Evolutionary conservation across 2,797 vertebrate genomes (phyloP).

Genomic region (Sebastes iracundus): DNA sequence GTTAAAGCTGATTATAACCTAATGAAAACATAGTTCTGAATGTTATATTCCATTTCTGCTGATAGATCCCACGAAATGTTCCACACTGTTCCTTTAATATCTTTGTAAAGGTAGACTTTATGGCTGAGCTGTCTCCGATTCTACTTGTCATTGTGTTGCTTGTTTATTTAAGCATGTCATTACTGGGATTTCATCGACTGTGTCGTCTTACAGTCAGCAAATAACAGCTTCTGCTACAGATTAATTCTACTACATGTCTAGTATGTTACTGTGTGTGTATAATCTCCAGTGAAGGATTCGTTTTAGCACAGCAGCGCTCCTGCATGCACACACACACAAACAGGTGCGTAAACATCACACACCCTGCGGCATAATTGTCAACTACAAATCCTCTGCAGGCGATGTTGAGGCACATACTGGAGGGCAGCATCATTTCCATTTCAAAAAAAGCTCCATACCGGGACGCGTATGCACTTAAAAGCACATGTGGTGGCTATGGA

Average conservation of each 20-base stretch:
- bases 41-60: neutral
- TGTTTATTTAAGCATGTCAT: conserved; percentile 3
- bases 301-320: conserved; percentile 7
- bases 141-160: neutral
- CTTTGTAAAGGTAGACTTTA: neutral
- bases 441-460: conserved; percentile 60
- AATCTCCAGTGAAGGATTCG: conserved; percentile 41
- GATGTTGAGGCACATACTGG: conserved; percentile 33
- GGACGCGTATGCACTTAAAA: neutral
- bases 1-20: neutral
- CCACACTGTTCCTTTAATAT: neutral
- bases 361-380: conserved; percentile 40
- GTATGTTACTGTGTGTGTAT: conserved; percentile 15
- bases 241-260: conserved; percentile 17
- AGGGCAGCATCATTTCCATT: conserved; percentile 71
- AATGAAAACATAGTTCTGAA: neutral
- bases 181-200: neutral
- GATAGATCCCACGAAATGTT: neutral
- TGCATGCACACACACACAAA: neutral
- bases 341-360: conserved; percentile 49
- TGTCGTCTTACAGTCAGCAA: neutral
- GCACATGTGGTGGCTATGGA: neutral
- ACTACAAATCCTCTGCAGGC: conserved; percentile 58
- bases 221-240: conserved; percentile 8
- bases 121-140: neutral